Conservation (phyloP, 2,113 vertebrate species). For the Pelodiscus sinensis region DNA sequence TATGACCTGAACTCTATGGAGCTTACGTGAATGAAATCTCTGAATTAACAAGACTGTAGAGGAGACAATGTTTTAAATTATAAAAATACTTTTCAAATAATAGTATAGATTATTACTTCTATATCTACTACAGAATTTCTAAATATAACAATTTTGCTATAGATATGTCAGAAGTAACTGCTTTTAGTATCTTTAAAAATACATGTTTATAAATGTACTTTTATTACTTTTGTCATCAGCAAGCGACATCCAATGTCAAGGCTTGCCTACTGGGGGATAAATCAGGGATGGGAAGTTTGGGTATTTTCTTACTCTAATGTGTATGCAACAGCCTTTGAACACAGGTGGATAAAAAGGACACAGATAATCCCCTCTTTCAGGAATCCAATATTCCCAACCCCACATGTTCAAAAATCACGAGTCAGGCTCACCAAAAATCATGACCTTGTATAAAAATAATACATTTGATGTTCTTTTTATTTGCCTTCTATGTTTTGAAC, state of each 20-base stretch:
- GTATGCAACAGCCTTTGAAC: not conserved
- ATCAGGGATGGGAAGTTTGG: not conserved
- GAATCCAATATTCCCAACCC: not conserved
- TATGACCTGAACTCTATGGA: not conserved
- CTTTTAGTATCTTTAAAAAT: not conserved
- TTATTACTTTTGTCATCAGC: not conserved
- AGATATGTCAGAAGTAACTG: not conserved
- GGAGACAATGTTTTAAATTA: not conserved
- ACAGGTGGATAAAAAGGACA: not conserved
- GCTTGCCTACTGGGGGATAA: not conserved
- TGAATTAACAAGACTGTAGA: not conserved
- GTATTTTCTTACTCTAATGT: not conserved
- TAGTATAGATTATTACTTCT: not conserved
- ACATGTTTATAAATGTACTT: not conserved
- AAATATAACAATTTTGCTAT: not conserved
- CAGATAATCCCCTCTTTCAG: not conserved
- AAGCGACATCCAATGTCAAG: not conserved
- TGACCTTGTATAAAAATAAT: not conserved
- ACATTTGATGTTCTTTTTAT: not conserved
- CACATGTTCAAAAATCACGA: not conserved
- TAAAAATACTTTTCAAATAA: not conserved
- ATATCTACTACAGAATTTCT: not conserved
- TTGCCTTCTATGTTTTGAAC: not conserved
- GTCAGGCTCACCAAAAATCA: not conserved
- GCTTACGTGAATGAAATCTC: not conserved